These are phyloP conservation scores for Holacanthus passer DNA, from an alignment of 2,113 vertebrate species.

Conservation along the genomic window DNA sequence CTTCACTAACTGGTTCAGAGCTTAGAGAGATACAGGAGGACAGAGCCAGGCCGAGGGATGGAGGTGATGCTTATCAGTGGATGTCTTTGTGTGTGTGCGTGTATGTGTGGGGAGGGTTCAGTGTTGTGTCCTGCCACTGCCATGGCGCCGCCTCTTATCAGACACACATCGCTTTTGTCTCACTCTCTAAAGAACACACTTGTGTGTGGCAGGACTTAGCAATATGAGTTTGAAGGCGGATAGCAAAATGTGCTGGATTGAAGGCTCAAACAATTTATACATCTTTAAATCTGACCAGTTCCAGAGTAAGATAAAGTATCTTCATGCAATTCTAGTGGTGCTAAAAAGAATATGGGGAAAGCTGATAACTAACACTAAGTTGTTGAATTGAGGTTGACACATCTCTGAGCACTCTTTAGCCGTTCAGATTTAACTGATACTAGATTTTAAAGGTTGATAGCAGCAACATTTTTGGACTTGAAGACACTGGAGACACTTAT, in stretches of 20 bases:
- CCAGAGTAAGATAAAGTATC: background rate
- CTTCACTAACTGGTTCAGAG: slow-evolving; percentile 53
- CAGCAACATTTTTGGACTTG: background rate
- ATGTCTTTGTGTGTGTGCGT: slow-evolving; percentile 63
- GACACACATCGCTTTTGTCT: slow-evolving; percentile 86
- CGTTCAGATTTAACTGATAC: background rate
- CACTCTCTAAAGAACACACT: slow-evolving; percentile 78
- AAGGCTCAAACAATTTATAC: background rate
- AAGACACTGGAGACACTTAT: background rate
- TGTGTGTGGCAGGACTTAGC: slow-evolving; percentile 64
- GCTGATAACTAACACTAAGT: background rate
- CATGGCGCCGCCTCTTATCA: slow-evolving; percentile 89
- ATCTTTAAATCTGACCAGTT: background rate
- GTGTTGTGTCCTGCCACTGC: slow-evolving; percentile 84
- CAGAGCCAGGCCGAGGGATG: slow-evolving; percentile 75
- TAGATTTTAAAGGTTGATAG: slow-evolving; percentile 7
- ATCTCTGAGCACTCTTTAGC: background rate
- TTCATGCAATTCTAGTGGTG: background rate
- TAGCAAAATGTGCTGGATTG: background rate
- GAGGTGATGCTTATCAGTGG: slow-evolving; percentile 88
- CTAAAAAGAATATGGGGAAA: background rate
- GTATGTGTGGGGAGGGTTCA: slow-evolving; percentile 75
- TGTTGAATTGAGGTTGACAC: background rate
- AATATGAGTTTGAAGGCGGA: background rate
- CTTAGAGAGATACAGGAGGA: slow-evolving; percentile 65